phyloP scores from a whole-genome alignment of 2,888 invertebrate genomes.

The Ypsolopha sequella region DNA sequence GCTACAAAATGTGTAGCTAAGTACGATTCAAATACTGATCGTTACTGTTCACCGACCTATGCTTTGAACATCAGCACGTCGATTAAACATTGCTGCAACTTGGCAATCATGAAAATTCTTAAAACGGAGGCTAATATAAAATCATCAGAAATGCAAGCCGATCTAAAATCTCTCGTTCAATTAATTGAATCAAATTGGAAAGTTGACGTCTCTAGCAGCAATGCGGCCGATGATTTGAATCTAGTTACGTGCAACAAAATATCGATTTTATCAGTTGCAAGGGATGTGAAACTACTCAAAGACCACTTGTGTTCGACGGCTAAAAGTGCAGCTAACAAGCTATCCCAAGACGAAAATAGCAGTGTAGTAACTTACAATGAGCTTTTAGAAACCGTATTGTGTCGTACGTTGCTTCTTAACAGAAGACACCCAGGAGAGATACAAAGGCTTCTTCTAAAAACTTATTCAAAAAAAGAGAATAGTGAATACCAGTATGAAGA shows the following conservation, averaged over 20 bases:
- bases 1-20: slow-evolving; percentile 13
- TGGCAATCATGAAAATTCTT: slow-evolving; percentile 17
- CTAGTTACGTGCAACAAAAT: slow-evolving; percentile 11
- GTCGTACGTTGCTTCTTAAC: background rate
- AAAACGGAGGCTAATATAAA: slow-evolving; percentile 12
- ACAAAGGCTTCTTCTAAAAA: slow-evolving; percentile 6
- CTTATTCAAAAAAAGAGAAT: slow-evolving; percentile 9
- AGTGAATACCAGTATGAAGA: slow-evolving; percentile 14
- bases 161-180: slow-evolving; percentile 4
- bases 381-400: background rate
- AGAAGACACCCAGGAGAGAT: slow-evolving; percentile 1
- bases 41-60: slow-evolving; percentile 16
- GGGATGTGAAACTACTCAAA: slow-evolving; percentile 13
- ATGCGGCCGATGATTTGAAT: slow-evolving; percentile 11
- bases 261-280: slow-evolving; percentile 12
- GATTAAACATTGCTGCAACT: slow-evolving; percentile 21
- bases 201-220: slow-evolving; percentile 8
- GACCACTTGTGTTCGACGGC: slow-evolving; percentile 9
- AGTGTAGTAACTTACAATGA: background rate
- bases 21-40: slow-evolving; percentile 14
- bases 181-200: slow-evolving; percentile 6
- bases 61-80: slow-evolving; percentile 19
- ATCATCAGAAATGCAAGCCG: slow-evolving; percentile 3
- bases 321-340: background rate
- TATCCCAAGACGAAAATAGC: background rate